Evolutionary conservation across 23 tunicate species (phyloP).

Genomic region (Styela clava): DNA sequence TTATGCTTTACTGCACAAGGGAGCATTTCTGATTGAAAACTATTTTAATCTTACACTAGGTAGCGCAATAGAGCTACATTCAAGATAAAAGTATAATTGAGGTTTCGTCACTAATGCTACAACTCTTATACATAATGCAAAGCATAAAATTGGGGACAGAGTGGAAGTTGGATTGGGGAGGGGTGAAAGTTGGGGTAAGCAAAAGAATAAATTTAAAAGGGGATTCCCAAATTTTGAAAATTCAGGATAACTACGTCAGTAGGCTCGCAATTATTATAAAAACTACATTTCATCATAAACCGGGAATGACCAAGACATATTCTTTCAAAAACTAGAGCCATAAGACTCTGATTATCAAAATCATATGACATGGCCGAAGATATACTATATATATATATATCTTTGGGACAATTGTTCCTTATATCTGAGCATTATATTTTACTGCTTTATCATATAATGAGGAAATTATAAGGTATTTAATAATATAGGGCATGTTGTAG

Average conservation of each 20-base stretch:
- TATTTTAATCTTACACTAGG: slow-evolving; percentile 8
- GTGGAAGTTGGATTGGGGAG: background rate
- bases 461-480: background rate
- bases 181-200: background rate
- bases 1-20: background rate
- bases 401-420: background rate
- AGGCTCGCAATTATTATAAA: no score
- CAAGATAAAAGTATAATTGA: slow-evolving; percentile 1
- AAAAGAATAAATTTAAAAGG: no score
- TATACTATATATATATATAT: background rate
- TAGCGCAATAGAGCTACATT: background rate
- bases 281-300: no score
- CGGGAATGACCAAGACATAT: no score
- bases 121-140: background rate
- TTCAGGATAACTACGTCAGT: no score
- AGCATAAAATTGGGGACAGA: background rate
- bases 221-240: no score
- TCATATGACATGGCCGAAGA: background rate
- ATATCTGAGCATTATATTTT: background rate
- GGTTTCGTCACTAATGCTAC: slow-evolving; percentile 36
- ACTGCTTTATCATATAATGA: background rate
- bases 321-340: no score
- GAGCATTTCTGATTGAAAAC: slow-evolving; percentile 43
- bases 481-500: slow-evolving; percentile 3
- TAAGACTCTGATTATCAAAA: background rate